These are phyloP conservation scores for Ifrita kowaldi DNA, from an alignment of 2,113 vertebrate species.

Conservation along the genomic window DNA sequence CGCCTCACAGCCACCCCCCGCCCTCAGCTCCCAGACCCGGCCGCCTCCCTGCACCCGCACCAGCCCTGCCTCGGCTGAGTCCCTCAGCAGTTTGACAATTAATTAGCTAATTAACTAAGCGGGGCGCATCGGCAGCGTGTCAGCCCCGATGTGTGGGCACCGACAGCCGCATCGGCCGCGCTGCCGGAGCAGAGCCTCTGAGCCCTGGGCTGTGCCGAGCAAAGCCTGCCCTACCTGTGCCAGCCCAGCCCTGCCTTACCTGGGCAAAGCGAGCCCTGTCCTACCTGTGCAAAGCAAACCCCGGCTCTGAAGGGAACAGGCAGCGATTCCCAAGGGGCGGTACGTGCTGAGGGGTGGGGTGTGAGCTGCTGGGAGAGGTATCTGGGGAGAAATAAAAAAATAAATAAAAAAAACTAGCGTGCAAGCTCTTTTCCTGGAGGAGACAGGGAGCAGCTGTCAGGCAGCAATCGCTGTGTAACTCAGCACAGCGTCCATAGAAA, in stretches of 20 bases:
- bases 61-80: background rate
- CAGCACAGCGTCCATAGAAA: fast-evolving
- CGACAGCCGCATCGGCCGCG: background rate
- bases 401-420: background rate
- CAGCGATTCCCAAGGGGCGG: background rate
- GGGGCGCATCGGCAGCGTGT: background rate
- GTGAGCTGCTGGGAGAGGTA: background rate
- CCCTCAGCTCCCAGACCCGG: background rate
- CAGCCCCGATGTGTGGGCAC: background rate
- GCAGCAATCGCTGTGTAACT: fast-evolving
- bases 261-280: background rate
- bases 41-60: background rate
- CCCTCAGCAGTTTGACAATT: fast-evolving
- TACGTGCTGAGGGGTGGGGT: background rate
- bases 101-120: background rate
- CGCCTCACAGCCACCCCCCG: background rate
- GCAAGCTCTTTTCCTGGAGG: background rate
- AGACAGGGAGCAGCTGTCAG: background rate
- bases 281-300: background rate
- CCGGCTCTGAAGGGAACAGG: background rate
- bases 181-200: background rate
- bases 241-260: background rate
- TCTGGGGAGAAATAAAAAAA: background rate
- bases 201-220: fast-evolving
- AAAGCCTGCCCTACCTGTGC: background rate